Percentiles rank a stretch among this genome's conserved stretches.
These are phyloP conservation scores for Archaeoteleia sp. DNA, from an alignment of 2,888 invertebrate genomes.

Conservation along the genomic window DNA sequence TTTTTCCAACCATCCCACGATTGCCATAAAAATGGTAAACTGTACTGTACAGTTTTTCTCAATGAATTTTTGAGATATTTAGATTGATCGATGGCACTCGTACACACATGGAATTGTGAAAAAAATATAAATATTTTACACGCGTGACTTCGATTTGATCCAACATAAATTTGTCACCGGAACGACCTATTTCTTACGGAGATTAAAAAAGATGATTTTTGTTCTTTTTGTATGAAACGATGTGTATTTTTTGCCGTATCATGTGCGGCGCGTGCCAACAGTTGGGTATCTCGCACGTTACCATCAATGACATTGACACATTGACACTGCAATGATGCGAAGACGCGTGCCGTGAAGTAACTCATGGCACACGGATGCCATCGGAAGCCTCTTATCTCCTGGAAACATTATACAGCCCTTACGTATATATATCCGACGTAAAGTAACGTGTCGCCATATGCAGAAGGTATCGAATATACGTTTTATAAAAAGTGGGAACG, in stretches of 20 bases:
- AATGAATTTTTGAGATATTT: not conserved
- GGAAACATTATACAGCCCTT: slow-evolving; percentile 54
- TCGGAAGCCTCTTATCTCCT: slow-evolving; percentile 54
- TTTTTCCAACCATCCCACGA: too few relatives aligned
- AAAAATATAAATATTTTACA: too few relatives aligned
- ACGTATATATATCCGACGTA: slow-evolving; percentile 25
- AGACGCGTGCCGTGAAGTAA: slow-evolving; percentile 40
- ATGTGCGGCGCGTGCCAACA: slow-evolving; percentile 37
- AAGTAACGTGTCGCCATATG: slow-evolving; percentile 47
- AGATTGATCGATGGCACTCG: too few relatives aligned
- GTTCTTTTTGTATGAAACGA: slow-evolving; percentile 16
- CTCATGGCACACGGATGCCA: slow-evolving; percentile 46
- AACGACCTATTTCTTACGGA: too few relatives aligned
- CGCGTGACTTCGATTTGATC: too few relatives aligned
- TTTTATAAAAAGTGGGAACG: slow-evolving; percentile 6
- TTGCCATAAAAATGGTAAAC: too few relatives aligned
- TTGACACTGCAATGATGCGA: slow-evolving; percentile 41
- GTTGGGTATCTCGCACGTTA: slow-evolving; percentile 28
- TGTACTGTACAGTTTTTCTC: too few relatives aligned
- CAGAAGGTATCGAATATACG: slow-evolving; percentile 28
- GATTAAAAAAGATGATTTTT: slow-evolving; percentile 9
- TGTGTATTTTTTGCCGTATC: slow-evolving; percentile 10
- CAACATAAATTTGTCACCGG: too few relatives aligned
- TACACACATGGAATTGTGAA: too few relatives aligned
- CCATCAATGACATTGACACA: slow-evolving; percentile 36